Evolutionary conservation across 2,888 invertebrate species (phyloP), one percentile per base, ranked within the genome.

Genomic region (Drosophila colorata): DNA sequence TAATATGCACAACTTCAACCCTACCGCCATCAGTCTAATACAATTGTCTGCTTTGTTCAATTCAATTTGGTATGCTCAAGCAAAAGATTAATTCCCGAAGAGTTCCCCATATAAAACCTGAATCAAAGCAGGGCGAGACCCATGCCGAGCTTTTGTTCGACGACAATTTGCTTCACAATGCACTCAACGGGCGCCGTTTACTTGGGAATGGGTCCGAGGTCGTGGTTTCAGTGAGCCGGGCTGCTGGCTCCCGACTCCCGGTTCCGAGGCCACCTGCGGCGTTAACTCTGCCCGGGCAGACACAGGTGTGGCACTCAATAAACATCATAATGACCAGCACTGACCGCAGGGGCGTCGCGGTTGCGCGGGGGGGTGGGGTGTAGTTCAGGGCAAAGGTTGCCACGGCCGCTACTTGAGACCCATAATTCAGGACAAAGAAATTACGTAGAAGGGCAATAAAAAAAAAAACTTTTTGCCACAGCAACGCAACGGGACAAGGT

Each of bases 371-470:
- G 1, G 4, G 47, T 23, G 13, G 4, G 31, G 11, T 11, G n/a
- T 13, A n/a, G 33, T 57, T 38, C 11, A 18, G 56, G 60, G 57
- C 55, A 66, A 69, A 83, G 86, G 68, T 80, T 47, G 56, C 31
- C 18, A n/a, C 38, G n/a, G 25, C 43, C 38, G 53, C 69, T 65
- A 69, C 65, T 69, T 66, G 85, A 47, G 60, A 44, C 31, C 69
- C 76, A 86, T 83, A 83, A 86, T 76, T 83, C 83, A 86, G 73
- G 63, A 70, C 84, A 76, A 87, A 80, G 87, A 86, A 85, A 83
- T 86, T 87, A 80, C 80, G 77, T 37, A 67, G 55, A 40, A 41
- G 60, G 65, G 88, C 83, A 84, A 84, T 88, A 88, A 87, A 86
- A 82, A 80, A 75, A 44, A 25, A 52, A 75, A 37, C 43, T 64